These are phyloP conservation scores for Strigops habroptila DNA, from an alignment of 2,113 vertebrate genomes.

Conservation along the genomic window DNA sequence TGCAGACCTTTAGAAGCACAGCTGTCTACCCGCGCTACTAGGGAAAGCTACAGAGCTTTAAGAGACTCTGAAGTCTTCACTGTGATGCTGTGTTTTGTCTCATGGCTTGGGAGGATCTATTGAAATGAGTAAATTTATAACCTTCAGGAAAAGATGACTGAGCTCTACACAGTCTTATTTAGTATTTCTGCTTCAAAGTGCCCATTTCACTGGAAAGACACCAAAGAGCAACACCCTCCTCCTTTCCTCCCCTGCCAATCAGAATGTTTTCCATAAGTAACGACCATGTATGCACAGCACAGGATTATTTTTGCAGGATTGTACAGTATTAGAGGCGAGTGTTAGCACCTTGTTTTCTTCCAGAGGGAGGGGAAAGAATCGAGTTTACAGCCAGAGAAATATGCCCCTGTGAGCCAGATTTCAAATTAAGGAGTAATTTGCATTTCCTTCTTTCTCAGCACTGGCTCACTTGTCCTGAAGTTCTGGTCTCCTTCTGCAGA, in stretches of 20 bases:
- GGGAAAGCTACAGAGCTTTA: neutral
- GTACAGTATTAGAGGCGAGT: neutral
- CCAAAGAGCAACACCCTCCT: neutral
- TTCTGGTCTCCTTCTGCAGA: neutral
- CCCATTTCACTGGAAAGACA: neutral
- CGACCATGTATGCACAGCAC: neutral
- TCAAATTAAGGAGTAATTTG: neutral
- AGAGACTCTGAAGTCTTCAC: neutral
- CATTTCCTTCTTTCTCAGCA: neutral
- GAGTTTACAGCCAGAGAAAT: neutral
- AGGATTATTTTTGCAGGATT: neutral
- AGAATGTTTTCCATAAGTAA: neutral
- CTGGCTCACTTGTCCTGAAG: neutral
- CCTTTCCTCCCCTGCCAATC: neutral
- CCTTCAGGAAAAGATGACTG: neutral
- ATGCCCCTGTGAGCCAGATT: neutral
- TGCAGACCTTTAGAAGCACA: neutral
- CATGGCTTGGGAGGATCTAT: neutral
- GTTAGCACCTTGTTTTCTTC: neutral
- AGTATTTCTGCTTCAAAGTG: neutral
- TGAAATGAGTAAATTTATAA: neutral
- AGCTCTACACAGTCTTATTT: neutral
- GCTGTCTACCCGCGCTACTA: accelerated
- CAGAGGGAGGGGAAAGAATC: neutral
- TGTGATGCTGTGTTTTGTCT: neutral